These are phyloP conservation scores for Achroia grisella DNA, from an alignment of 1,140 invertebrate species.

Conservation along the genomic window DNA sequence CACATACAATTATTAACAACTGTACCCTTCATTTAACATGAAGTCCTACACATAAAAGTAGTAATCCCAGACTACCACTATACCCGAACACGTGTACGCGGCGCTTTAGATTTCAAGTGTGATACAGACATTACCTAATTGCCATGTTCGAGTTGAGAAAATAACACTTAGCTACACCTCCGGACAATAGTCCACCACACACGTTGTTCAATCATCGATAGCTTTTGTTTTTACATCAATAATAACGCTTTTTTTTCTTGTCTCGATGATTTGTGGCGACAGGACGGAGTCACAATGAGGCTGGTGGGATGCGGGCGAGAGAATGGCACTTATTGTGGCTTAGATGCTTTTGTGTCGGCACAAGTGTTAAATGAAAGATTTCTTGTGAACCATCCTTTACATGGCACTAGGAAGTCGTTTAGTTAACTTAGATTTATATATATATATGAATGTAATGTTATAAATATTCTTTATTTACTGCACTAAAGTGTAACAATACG, in stretches of 20 bases:
- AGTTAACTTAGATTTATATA: too few relatives aligned
- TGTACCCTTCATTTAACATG: too few relatives aligned
- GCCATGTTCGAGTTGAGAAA: constrained; percentile 4
- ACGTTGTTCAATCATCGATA: constrained; percentile 41
- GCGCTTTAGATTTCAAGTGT: background rate
- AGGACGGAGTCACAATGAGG: constrained; percentile 44
- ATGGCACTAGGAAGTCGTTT: constrained; percentile 5
- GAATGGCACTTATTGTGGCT: constrained; percentile 38
- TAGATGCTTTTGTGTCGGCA: constrained; percentile 32
- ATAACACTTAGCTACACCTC: constrained; percentile 21
- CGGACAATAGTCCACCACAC: constrained; percentile 39
- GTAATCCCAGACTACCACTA: too few relatives aligned
- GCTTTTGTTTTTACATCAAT: constrained; percentile 34
- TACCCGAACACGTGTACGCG: background rate
- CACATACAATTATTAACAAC: too few relatives aligned
- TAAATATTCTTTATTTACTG: too few relatives aligned
- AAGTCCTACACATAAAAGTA: too few relatives aligned
- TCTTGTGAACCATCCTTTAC: constrained; percentile 12
- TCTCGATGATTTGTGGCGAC: constrained; percentile 51
- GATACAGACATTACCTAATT: constrained; percentile 47
- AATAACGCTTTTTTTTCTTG: constrained; percentile 24
- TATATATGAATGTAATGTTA: too few relatives aligned
- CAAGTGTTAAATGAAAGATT: constrained; percentile 24
- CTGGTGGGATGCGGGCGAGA: constrained; percentile 46
- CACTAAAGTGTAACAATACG: too few relatives aligned